Evolutionary conservation across 2,888 invertebrate species (phyloP).

Genomic region (Phragmatobia fuliginosa): DNA sequence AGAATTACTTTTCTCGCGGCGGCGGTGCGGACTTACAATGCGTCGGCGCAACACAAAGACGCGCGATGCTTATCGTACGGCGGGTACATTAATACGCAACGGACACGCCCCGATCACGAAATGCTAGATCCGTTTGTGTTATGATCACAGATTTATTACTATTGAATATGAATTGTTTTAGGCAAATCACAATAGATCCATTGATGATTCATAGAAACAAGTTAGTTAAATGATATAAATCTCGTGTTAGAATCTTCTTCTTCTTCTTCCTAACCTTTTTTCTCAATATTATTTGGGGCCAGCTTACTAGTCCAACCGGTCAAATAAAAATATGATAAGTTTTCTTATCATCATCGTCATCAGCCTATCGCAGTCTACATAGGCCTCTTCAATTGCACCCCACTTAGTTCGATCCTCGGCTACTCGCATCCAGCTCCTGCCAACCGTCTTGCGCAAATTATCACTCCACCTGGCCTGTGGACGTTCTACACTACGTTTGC

Average conservation of each 20-base stretch:
- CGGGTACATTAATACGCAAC: slow-evolving; percentile 81
- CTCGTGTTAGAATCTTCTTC: no score
- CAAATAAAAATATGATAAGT: not conserved
- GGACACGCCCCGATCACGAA: slow-evolving; percentile 82
- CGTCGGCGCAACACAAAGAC: slow-evolving; percentile 78
- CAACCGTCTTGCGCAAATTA: no score
- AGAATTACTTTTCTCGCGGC: slow-evolving; percentile 83
- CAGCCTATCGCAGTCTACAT: no score
- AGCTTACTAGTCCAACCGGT: no score
- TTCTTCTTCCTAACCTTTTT: no score
- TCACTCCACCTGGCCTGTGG: no score
- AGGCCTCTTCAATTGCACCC: no score
- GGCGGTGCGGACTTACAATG: slow-evolving; percentile 73
- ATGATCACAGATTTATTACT: slow-evolving; percentile 37
- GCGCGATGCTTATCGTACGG: slow-evolving; percentile 75
- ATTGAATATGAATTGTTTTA: slow-evolving; percentile 12
- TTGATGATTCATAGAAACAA: not conserved
- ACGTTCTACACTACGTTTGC: no score
- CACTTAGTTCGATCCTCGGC: no score
- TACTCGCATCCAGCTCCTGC: no score
- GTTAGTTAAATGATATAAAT: not conserved
- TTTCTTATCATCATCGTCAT: no score
- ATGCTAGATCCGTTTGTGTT: slow-evolving; percentile 80
- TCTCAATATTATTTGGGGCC: no score
- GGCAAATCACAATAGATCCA: not conserved